Evolutionary conservation across 2,113 vertebrate species (phyloP).

Genomic region (Bettongia penicillata): DNA sequence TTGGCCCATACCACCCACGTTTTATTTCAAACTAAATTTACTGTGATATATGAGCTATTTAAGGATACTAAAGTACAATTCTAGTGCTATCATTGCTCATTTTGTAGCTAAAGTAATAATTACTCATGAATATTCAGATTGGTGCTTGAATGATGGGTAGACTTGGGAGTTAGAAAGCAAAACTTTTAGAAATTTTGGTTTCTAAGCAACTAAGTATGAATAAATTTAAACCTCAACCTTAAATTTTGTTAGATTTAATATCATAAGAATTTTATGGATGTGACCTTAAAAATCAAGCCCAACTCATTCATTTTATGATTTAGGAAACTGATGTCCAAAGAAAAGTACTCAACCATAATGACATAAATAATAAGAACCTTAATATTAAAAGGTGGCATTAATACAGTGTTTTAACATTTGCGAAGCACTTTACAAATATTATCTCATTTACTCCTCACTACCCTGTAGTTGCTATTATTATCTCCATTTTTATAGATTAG

Average conservation of each 20-base stretch:
- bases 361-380: too few relatives aligned
- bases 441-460: too few relatives aligned
- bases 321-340: background rate
- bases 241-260: slow-evolving; percentile 45
- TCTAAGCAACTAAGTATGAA: slow-evolving; percentile 58
- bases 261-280: slow-evolving; percentile 32
- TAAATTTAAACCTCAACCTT: background rate
- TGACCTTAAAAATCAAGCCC: slow-evolving; percentile 18
- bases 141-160: slow-evolving; percentile 52
- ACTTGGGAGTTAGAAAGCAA: slow-evolving; percentile 36
- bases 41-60: slow-evolving; percentile 19
- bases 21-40: slow-evolving; percentile 52
- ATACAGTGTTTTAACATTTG: too few relatives aligned
- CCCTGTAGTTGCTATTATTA: too few relatives aligned
- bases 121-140: background rate
- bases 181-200: slow-evolving; percentile 53
- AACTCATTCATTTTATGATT: background rate
- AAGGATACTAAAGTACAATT: background rate
- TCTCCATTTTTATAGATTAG: too few relatives aligned
- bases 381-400: too few relatives aligned
- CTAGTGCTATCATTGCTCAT: slow-evolving; percentile 16
- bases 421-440: too few relatives aligned
- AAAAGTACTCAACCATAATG: background rate
- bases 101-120: slow-evolving; percentile 17
- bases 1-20: background rate